Base-by-base conservation (phyloP, 2,797 vertebrate genomes). In the Galaxias olidus region DNA sequence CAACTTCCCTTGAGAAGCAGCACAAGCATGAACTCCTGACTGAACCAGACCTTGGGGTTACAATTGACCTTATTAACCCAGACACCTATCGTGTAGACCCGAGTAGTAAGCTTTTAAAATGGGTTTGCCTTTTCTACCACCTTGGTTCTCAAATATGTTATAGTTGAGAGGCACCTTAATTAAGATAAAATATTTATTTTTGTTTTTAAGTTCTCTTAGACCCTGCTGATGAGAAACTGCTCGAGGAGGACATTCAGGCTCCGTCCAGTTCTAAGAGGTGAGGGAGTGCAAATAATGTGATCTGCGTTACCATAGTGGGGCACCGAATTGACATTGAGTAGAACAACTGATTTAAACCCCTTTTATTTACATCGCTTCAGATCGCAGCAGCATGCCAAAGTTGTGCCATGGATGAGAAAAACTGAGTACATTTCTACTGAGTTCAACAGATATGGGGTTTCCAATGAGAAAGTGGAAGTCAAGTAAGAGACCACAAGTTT, bases 371-470 rank as follows among this genome's bases (percentile, higher is more conserved):
- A 18, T 66, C 41, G 71, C 50, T 44, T 15, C 42, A 97, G 96
- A 58, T 97, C 96, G 1, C 96, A 97, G 84, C 96, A 98, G 76
- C 96, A 98, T 2, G 96, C 96, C 0, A 98, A 97, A 80, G 96
- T 98, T 44, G 96, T 98, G 9, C 96, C 96, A 0, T 98, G 96
- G 96, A 98, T 98, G 96, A 94, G 96, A 65, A 98, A 97, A 84
- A 98, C 96, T 0, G 96, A 98, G 77, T 98, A 98, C 75, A 98
- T 98, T 80, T 98, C 96, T 56, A 98, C 96, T 1, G 96, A 98
- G 80, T 98, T 98, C 69, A 98, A 98, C 85, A 91, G 96, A 89
- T 98, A 98, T 0, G 96, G 96, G 0, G 93, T 98, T 66, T 97
- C 94, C 77, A 98, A 98, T 0, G 96, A 98, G 88, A 98, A 98